These are phyloP conservation scores for Epinotia brunnichana DNA, from an alignment of 2,888 invertebrate species.

Conservation along the genomic window DNA sequence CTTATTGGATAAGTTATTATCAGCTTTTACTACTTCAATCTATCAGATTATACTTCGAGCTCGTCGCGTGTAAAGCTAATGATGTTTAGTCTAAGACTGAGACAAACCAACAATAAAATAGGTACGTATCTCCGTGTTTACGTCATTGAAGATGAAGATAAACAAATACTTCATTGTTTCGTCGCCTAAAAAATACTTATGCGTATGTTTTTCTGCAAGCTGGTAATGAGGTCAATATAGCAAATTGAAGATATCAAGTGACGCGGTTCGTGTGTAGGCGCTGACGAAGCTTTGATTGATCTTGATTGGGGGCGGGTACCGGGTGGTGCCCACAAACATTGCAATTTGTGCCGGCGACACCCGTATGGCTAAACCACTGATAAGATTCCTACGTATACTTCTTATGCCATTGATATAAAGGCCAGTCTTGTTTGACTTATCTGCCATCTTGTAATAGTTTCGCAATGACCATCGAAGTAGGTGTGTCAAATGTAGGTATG, in stretches of 20 bases:
- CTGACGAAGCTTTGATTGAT: slow-evolving; percentile 58
- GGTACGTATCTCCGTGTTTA: background rate
- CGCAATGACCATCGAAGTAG: slow-evolving; percentile 9
- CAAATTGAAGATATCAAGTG: slow-evolving; percentile 55
- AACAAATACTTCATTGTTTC: slow-evolving; percentile 31
- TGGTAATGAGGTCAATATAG: slow-evolving; percentile 50
- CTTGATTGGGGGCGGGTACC: slow-evolving; percentile 62
- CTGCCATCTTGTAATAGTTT: background rate
- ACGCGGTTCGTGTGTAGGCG: slow-evolving; percentile 51
- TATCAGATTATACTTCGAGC: background rate
- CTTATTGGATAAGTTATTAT: background rate
- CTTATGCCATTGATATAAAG: background rate
- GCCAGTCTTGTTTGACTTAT: slow-evolving; percentile 33
- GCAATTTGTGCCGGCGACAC: slow-evolving; percentile 52
- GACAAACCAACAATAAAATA: slow-evolving; percentile 10
- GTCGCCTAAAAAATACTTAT: slow-evolving; percentile 23
- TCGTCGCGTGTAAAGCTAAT: background rate
- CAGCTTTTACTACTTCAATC: background rate
- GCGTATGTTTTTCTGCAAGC: slow-evolving; percentile 26
- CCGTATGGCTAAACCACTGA: background rate
- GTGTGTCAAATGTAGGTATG: slow-evolving; percentile 28
- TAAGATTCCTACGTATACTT: background rate
- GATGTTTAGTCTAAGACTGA: background rate
- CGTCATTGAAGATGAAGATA: slow-evolving; percentile 35
- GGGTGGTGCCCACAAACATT: slow-evolving; percentile 53